These are phyloP conservation scores for Phylloscopus collybita DNA, from an alignment of 2,797 vertebrate genomes.

Conservation along the genomic window DNA sequence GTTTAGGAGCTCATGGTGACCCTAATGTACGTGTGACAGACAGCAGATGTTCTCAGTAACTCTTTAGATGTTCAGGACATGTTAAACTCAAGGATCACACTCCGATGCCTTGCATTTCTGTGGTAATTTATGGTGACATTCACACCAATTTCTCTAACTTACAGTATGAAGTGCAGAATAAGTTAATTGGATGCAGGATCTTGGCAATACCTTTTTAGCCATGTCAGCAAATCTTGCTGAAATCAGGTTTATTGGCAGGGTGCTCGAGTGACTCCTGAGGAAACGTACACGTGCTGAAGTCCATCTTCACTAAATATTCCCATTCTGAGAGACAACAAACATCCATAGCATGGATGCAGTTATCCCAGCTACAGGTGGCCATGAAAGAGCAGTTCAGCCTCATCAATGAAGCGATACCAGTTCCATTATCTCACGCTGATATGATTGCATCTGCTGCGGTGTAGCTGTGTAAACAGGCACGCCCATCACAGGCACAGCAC, in stretches of 20 bases:
- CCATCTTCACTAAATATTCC: not conserved
- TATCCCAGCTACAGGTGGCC: not conserved
- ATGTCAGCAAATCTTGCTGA: not conserved
- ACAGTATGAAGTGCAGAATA: not conserved
- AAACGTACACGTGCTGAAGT: not conserved
- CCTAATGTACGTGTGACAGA: not conserved
- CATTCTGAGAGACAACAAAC: not conserved
- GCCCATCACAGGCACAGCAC: not conserved
- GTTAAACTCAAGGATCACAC: not conserved
- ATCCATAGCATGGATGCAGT: accelerated
- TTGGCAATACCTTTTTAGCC: not conserved
- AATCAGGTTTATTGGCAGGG: not conserved
- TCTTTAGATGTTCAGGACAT: not conserved
- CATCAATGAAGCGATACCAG: not conserved
- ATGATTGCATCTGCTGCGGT: not conserved
- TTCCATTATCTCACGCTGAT: not conserved
- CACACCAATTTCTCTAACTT: not conserved
- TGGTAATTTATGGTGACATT: not conserved
- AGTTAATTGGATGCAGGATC: not conserved
- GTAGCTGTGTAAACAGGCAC: not conserved
- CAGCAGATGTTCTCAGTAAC: not conserved
- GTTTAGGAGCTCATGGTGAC: not conserved
- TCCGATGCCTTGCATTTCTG: not conserved
- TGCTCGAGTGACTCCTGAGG: not conserved
- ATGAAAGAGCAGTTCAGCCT: not conserved